A percentile compares a stretch with the other conserved stretches of the same genome.
Conservation (phyloP, 1,140 invertebrate species). For the Diploscapter pachys region DNA sequence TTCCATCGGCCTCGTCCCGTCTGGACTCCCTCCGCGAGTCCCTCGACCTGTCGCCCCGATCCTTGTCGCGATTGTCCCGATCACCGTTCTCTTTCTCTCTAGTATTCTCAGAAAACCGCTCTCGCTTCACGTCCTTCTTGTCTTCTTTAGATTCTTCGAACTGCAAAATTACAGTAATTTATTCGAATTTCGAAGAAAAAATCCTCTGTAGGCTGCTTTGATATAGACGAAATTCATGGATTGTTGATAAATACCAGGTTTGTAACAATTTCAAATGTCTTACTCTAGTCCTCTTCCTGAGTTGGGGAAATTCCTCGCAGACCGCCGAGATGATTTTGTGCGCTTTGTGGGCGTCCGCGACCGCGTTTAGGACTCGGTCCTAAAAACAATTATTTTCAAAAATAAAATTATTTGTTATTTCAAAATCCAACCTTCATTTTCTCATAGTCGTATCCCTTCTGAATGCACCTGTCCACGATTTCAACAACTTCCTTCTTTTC, state of each 20-base stretch:
- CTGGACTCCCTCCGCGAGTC: too few species aligned
- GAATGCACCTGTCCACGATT: slow-evolving; percentile 23
- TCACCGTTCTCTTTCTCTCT: too few species aligned
- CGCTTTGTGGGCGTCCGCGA: slow-evolving; percentile 22
- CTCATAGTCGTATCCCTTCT: slow-evolving; percentile 31
- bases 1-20: too few species aligned
- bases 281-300: slow-evolving; percentile 24
- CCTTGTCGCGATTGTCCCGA: neutral
- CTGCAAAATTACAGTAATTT: slow-evolving; percentile 5
- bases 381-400: slow-evolving; percentile 3
- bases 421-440: slow-evolving; percentile 9
- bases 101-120: too few species aligned
- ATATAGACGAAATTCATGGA: neutral
- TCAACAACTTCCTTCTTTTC: slow-evolving; percentile 24
- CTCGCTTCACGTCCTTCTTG: too few species aligned
- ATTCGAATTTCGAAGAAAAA: slow-evolving; percentile 9
- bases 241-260: too few species aligned
- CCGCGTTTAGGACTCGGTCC: slow-evolving; percentile 18
- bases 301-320: slow-evolving; percentile 18
- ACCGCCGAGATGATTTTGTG: slow-evolving; percentile 23
- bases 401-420: neutral
- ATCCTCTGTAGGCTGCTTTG: neutral
- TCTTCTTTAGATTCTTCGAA: slow-evolving; percentile 17
- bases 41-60: slow-evolving; percentile 13
- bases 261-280: slow-evolving; percentile 1